Base-by-base conservation (phyloP, 2,113 vertebrate species). In the Danio rerio region DNA sequence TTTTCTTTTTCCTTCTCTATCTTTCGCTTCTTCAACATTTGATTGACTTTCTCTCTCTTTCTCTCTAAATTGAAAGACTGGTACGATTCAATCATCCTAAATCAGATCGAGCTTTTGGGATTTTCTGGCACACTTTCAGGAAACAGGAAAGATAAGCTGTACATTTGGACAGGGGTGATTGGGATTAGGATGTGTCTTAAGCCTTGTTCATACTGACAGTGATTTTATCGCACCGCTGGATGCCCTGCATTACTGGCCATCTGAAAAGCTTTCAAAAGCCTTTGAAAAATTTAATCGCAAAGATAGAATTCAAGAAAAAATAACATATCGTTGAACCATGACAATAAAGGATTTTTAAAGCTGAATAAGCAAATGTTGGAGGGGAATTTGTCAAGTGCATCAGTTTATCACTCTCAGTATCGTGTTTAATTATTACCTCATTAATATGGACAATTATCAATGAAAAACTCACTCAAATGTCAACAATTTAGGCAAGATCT, bases 41-140 rank as follows among this genome's bases (percentile, higher is more conserved):
- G 20, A 15, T 13, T 43, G 16, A 50, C 69, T 50, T 71, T 50
- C 42, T 62, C 5, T 52, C 16, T 21, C 42, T 80, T 81, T 76
- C 49, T 72, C 65, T 16, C 21, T 9, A 68, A 52, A 43, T 31
- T 13, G 42, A 73, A 78, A 79, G 58, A 20, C 31, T 49, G 53
- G 66, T 20, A 71, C 1, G n/a, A 65, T 61, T 79, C 16, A 61
- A 61, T 49, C 18, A 3, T 11, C 16, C 31, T 68, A 70, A 74
- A 79, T 74, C 15, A 52, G 16, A 43, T 20, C 45, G 47, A 18
- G 52, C 16, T 80, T 55, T 77, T 20, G 47, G 68, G 42, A 20
- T 68, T 20, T 56, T 58, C n/a, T 69, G 53, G 40, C 71, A 74
- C 40, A 74, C 15, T 56, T 74, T 74, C n/a, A n/a, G 40, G 53